These are phyloP conservation scores for Myotis pilosus DNA, from an alignment of 2,797 vertebrate species.

Conservation along the genomic window DNA sequence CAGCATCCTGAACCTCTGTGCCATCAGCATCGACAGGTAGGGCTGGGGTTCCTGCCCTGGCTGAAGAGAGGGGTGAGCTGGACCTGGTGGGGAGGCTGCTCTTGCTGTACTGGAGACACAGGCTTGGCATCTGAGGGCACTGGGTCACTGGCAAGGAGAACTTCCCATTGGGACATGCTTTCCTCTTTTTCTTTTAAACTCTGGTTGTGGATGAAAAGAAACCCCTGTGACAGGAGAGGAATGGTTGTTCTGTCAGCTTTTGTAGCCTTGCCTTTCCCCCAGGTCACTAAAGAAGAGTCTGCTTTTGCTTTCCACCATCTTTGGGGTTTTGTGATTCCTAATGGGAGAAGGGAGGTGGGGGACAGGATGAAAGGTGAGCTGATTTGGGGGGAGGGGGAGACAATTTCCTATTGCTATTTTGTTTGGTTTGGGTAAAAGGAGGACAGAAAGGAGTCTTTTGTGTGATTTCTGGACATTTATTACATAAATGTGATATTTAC, in stretches of 20 bases:
- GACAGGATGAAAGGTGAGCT: background rate
- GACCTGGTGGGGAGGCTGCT: background rate
- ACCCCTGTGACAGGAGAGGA: background rate
- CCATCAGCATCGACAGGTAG: slow-evolving; percentile 98
- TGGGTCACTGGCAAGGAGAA: background rate
- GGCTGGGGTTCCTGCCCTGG: background rate
- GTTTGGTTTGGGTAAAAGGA: background rate
- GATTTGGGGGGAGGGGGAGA: background rate
- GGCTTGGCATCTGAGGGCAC: background rate
- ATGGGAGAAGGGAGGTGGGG: background rate
- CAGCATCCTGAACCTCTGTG: slow-evolving; percentile 98
- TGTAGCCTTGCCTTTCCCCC: background rate
- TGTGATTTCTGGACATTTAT: slow-evolving; percentile 28
- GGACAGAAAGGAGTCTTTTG: background rate
- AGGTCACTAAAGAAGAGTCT: background rate
- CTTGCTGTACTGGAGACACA: background rate
- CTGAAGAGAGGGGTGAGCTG: background rate
- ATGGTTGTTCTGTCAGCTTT: background rate
- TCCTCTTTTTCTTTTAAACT: background rate
- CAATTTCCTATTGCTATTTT: background rate
- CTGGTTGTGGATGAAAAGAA: background rate
- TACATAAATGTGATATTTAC: background rate
- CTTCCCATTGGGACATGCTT: background rate
- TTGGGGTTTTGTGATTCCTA: background rate
- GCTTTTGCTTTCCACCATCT: background rate